Base-by-base conservation (phyloP, 2,113 vertebrate species). In the Crotalus tigris region DNA sequence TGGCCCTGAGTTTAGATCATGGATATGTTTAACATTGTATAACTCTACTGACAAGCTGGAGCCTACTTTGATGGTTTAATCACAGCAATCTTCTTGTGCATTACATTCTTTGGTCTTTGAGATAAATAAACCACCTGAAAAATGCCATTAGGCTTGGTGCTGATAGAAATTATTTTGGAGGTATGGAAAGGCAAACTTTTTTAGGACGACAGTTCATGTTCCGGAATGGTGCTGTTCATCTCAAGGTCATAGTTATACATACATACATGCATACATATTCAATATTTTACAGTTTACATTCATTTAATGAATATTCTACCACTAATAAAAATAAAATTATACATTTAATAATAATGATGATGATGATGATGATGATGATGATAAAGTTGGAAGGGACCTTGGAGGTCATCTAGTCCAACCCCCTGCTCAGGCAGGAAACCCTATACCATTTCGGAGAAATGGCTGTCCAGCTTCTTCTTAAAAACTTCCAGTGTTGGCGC, bases 1-100 rank as follows among this genome's bases (percentile, higher is more conserved):
- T n/a, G 21, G 54, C 4, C 93, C 90, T 94, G 89, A 94, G 94
- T 94, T 61, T 92, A 89, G 33, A 53, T 81, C 49, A 81, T 54
- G 7, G 90, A 75, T 55, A 91, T 81, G 17, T 53, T 53, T 91
- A 44, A 23, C n/a, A 54, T 49, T 33, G 11, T 75, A 39, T 90
- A 53, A 21, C 39, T 59, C 4, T 90, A 90, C 55, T 86, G 26
- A 86, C 26, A 91, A 46, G 54, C 91, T 94, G 89, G 54, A 91
- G 85, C 81, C 93, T 81, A 85, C 94, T 58, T 26, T 46, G 23
- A 21, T 91, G 55, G 75, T 19, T 85, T 91, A 55, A 85, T 58
- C 33, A 21, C 1, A 24, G 6, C 33, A n/a, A 21, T 87, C 57
- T 64, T 87, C 24, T 57, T 33, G 23, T 39, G 4, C 39, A 5